Base-by-base conservation (phyloP, 1,140 invertebrate species). In the Metaphire vulgaris region DNA sequence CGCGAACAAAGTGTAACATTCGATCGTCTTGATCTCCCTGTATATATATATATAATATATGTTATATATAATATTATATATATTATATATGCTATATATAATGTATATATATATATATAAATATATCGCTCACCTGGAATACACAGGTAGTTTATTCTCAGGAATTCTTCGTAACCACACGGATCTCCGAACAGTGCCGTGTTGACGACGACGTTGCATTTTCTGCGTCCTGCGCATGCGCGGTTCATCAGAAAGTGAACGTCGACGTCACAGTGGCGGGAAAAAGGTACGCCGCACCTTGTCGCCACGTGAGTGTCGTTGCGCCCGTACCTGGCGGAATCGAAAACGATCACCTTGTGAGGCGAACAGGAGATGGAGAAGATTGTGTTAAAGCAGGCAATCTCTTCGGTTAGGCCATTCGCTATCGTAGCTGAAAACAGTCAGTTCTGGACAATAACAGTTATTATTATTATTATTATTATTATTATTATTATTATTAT, bases 241-340 rank as follows among this genome's bases (percentile, higher is more conserved):
- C 76, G 71, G 76, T 77, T 77, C 72, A 77, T 28, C n/a, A 65
- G 66, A 72, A 77, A 77, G 41, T 77, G 71, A 31, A 77, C 76
- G 72, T 77, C 76, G 64, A 77, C 28, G 64, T 77, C 76, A 28
- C 76, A 77, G 72, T 74, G 74, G 28, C 72, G 76, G 29, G 74
- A 33, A 56, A 70, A 77, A 0, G 72, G 76, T n/a, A 74, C 72
- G 33, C 72, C 72, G 66, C 76, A 77, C 30, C 41, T 56, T 16
- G 31, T 28, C 16, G 76, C 76, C 29, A 74, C 56, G 14, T 28
- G 32, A 28, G 76, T 77, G 76, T 77, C 72, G 72, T 77, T 77
- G 56, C 76, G 76, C 16, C 76, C 76, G 30, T 68, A 77, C 34
- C 72, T 56, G n/a, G 76, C 76, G 33, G 72, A n/a, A 6, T 77